These are phyloP conservation scores for Tragelaphus oryx DNA, from an alignment of 2,797 vertebrate species.

Conservation along the genomic window DNA sequence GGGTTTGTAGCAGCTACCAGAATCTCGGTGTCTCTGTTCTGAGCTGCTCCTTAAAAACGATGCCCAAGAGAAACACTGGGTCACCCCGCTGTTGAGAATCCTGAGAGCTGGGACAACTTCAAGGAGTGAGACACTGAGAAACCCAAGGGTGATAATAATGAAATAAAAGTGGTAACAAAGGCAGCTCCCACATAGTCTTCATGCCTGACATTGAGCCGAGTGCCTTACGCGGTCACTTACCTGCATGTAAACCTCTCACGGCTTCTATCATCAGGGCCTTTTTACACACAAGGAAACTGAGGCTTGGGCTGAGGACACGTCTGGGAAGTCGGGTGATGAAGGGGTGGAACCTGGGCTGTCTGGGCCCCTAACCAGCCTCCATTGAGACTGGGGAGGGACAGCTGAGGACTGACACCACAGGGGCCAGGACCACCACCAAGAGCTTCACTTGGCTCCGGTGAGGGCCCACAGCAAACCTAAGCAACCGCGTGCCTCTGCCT, in stretches of 20 bases:
- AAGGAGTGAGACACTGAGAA: background rate
- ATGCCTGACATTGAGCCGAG: accelerated
- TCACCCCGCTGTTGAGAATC: background rate
- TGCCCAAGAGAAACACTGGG: background rate
- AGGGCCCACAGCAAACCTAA: background rate
- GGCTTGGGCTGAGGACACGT: accelerated
- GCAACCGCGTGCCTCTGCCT: background rate
- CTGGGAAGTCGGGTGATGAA: accelerated
- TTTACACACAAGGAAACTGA: background rate
- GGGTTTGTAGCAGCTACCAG: background rate
- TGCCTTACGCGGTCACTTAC: too few species aligned
- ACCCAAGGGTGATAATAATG: background rate
- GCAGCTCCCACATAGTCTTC: too few species aligned
- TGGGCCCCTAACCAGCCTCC: background rate
- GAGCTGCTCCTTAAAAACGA: background rate
- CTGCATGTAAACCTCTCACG: accelerated
- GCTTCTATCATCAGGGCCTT: too few species aligned
- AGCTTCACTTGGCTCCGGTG: background rate
- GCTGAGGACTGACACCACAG: background rate
- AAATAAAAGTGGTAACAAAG: background rate
- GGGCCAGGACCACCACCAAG: too few species aligned
- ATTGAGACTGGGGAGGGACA: accelerated
- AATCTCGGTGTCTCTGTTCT: background rate
- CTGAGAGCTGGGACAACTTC: background rate
- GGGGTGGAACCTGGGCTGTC: too few species aligned